Percentiles rank a stretch among this genome's conserved stretches.
Evolutionary conservation across 2,797 vertebrate species (phyloP).

Genomic region (Schizopygopsis malacanthus): DNA sequence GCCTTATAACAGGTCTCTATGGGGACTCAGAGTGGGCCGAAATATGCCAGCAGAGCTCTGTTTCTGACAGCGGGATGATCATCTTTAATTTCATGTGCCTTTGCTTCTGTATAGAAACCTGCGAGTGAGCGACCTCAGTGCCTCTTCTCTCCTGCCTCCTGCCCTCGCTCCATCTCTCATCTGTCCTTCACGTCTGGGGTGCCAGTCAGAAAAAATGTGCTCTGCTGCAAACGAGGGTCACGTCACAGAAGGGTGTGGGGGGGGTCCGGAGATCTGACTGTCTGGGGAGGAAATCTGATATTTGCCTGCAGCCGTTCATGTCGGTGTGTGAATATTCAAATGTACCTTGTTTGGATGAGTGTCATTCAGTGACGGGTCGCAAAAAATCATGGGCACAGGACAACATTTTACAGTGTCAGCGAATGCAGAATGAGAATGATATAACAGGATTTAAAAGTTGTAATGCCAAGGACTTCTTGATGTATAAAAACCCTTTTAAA

Average conservation of each 20-base stretch:
- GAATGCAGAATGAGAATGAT: background rate
- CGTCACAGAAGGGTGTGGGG: background rate
- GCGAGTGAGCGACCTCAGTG: conserved; percentile 42
- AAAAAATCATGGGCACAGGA: background rate
- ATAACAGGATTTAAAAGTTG: background rate
- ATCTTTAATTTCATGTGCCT: conserved; percentile 68
- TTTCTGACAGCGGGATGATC: conserved; percentile 65
- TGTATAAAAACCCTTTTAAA: background rate
- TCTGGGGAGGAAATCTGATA: conserved; percentile 44
- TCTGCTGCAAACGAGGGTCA: conserved; percentile 60
- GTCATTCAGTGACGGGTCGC: conserved; percentile 16
- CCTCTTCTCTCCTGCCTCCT: conserved; percentile 43
- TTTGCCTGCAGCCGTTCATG: conserved; percentile 36
- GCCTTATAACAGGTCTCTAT: conserved; percentile 63
- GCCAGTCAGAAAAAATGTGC: conserved; percentile 57
- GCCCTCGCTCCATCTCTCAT: conserved; percentile 42
- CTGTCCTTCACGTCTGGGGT: conserved; percentile 63
- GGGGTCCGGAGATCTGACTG: conserved; percentile 46
- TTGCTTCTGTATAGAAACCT: conserved; percentile 55
- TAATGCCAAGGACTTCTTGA: background rate
- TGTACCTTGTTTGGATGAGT: conserved; percentile 45
- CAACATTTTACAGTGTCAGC: conserved; percentile 6
- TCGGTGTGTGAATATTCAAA: conserved; percentile 33
- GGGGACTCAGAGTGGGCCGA: conserved; percentile 56
- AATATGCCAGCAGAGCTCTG: conserved; percentile 57